Evolutionary conservation across 2,888 invertebrate species (phyloP), one percentile per base, ranked within the genome.

Genomic region (Nymphalis polychloros): DNA sequence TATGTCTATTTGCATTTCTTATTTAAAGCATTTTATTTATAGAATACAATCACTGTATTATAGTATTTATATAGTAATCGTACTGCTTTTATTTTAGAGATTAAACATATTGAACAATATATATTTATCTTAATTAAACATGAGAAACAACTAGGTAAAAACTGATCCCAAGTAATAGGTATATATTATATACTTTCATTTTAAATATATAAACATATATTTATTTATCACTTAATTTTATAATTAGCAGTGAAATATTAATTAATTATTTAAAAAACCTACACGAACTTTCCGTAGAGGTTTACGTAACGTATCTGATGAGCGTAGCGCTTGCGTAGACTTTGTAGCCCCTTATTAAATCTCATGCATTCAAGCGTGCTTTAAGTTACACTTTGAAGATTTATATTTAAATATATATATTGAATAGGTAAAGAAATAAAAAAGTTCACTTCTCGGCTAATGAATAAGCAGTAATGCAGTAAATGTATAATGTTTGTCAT

Each of bases 321-420:
- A 61, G 23, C 47, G 63, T 63, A 47, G 48, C 27, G 46, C 55
- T 47, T 52, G 41, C 46, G 52, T 60, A 68, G 61, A 49, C 48
- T 23, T 46, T 46, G 61, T 64, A 57, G 57, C 20, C 57, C 31
- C 55, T 62, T 69, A 59, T 62, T 62, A 65, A 64, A 61, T 67
- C 61, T 62, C 61, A 50, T 62, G 48, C 61, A 64, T 64, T 61
- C 61, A 64, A 64, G n/a, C 48, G 35, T 41, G 55, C 16, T 35
- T 19, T 57, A 57, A 55, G 53, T 31, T 19, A 57, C 35, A 41
- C 47, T 27, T 27, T 55, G 27, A 31, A 31, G 53, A 55, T 55
- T 55, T 55, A 17, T 55, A 31, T 55, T 55, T n/a, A 17, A 55
- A 31, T 31, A 55, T 17, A 17, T 55, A 8, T 55, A 31, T 31